Evolutionary conservation across 2,888 invertebrate species (phyloP), one percentile per base, ranked within the genome.

Genomic region (Eurytoma adleriae): DNA sequence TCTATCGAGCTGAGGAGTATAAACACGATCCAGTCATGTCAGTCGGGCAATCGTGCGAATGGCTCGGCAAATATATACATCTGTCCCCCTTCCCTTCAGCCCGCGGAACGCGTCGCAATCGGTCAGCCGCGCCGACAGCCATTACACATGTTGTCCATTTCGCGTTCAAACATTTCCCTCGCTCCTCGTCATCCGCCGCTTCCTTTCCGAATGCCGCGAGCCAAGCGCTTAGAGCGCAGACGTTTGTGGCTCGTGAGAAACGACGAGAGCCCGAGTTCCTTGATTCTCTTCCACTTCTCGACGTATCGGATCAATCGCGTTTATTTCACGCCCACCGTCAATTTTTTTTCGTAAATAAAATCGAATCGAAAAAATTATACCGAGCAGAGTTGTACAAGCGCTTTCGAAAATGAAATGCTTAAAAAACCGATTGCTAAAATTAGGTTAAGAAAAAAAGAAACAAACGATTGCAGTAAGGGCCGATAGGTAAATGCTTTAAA

Each of bases 111-210:
- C 40, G 52, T 20, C 61, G 84, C 87, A 86, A 90, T 89, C 90
- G 85, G 88, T 89, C 88, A 88, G 85, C 83, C 86, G 84, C 85
- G 83, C 77, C 83, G 87, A 88, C 87, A 86, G 86, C 86, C 87
- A 87, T 87, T 89, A 90, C 90, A 88, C 85, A 89, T 89, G 89
- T 89, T 88, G 90, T 90, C 90, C 90, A 90, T 90, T 90, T 86
- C 88, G 85, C 85, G 87, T 86, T 89, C 89, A 89, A 90, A 90
- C 88, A 90, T 85, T 84, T 84, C 86, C 83, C 59, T 24, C 66
- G 74, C 52, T 67, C 61, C 54, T 27, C 27, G n/a, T 27, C 54
- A 76, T 7, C 40, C 40, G 40, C 40, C 5, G 40, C 27, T 64
- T 40, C 40, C 48, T 30, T 40, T 40, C 40, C 24, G 24, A 24